Percentiles rank a stretch among this genome's conserved stretches.
These are phyloP conservation scores for Oryzias javanicus DNA, from an alignment of 2,113 vertebrate genomes.

Conservation along the genomic window DNA sequence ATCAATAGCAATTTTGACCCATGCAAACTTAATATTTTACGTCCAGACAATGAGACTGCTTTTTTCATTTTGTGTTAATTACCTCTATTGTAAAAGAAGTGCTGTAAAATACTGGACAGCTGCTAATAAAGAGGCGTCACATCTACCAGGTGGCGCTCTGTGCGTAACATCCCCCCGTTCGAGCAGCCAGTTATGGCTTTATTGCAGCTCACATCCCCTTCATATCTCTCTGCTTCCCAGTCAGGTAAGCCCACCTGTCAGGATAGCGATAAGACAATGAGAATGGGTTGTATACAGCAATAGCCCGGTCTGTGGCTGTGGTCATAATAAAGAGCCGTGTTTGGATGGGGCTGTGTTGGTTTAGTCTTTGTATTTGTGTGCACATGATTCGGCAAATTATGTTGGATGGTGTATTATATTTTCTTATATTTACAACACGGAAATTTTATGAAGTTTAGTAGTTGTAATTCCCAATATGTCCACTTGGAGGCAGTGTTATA, in stretches of 20 bases:
- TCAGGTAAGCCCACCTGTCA: slow-evolving; percentile 76
- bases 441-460: not conserved
- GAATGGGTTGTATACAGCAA: slow-evolving; percentile 38
- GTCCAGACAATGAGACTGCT: slow-evolving; percentile 37
- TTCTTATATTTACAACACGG: not conserved
- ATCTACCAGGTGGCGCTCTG: slow-evolving; percentile 73
- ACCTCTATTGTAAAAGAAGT: slow-evolving; percentile 65
- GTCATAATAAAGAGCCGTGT: slow-evolving; percentile 41
- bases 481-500: slow-evolving; percentile 56
- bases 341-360: slow-evolving; percentile 12
- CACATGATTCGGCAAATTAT: not conserved
- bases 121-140: slow-evolving; percentile 70
- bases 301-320: slow-evolving; percentile 35
- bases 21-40: slow-evolving; percentile 18
- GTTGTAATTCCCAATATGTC: not conserved
- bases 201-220: slow-evolving; percentile 73
- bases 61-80: slow-evolving; percentile 64
- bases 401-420: not conserved
- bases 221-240: slow-evolving; percentile 64
- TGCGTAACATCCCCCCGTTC: slow-evolving; percentile 66
- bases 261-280: slow-evolving; percentile 69
- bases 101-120: slow-evolving; percentile 71
- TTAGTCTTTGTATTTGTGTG: slow-evolving; percentile 15
- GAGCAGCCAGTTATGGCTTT: slow-evolving; percentile 75
- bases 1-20: not conserved